Evolutionary conservation across 2,888 invertebrate species (phyloP).

Genomic region (Acanthopleura granulata): DNA sequence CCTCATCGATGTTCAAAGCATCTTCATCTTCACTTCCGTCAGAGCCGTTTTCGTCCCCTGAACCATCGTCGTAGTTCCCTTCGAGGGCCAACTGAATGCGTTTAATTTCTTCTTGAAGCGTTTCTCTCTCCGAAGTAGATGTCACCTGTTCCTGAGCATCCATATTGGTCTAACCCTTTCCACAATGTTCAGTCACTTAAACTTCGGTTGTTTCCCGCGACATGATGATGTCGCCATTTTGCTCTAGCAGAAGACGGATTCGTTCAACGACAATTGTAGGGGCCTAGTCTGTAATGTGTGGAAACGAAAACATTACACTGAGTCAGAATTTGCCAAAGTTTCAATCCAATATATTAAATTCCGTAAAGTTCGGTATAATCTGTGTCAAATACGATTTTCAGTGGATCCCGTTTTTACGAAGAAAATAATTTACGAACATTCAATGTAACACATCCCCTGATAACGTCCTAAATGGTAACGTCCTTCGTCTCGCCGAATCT

Average conservation of each 20-base stretch:
- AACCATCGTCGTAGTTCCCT: not conserved
- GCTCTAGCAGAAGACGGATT: too few relatives aligned
- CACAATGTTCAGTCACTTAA: not conserved
- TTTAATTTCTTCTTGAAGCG: slow-evolving; percentile 15
- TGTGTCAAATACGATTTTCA: too few relatives aligned
- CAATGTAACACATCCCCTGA: too few relatives aligned
- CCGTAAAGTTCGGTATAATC: too few relatives aligned
- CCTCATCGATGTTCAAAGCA: not conserved
- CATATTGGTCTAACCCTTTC: not conserved
- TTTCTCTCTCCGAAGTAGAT: slow-evolving; percentile 1
- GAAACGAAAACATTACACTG: too few relatives aligned
- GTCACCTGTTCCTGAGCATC: not conserved
- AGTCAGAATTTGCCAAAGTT: too few relatives aligned
- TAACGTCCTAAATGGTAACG: not conserved
- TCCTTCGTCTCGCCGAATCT: not conserved
- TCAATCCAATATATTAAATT: too few relatives aligned
- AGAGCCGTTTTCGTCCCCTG: not conserved
- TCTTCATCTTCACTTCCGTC: not conserved
- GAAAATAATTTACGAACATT: too few relatives aligned
- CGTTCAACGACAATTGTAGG: too few relatives aligned
- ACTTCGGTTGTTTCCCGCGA: not conserved
- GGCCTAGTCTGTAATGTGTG: too few relatives aligned
- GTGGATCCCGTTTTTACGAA: too few relatives aligned
- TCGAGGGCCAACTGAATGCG: not conserved
- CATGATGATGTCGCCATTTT: not conserved